Conservation (phyloP, 2,888 invertebrate species). For the Nomada hirtipes region DNA sequence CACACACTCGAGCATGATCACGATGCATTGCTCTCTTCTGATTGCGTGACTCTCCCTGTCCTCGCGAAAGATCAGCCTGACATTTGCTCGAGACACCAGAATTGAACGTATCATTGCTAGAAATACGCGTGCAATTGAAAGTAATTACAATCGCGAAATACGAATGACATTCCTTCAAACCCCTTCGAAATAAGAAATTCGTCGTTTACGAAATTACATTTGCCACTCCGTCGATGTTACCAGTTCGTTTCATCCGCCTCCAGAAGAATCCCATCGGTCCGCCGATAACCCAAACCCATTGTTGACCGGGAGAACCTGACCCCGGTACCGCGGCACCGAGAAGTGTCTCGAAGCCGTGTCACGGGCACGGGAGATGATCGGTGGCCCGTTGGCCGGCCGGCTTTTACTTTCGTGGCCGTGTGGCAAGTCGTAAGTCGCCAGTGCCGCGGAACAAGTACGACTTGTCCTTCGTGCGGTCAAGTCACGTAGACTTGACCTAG, state of each 20-base stretch:
- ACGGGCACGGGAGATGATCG: slow-evolving; percentile 48
- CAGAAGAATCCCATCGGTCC: too few relatives aligned
- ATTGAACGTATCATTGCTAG: slow-evolving; percentile 28
- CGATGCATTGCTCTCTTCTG: slow-evolving; percentile 6
- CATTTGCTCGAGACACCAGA: slow-evolving; percentile 34
- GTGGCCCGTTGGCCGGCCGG: slow-evolving; percentile 43
- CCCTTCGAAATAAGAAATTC: too few relatives aligned
- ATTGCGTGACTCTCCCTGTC: slow-evolving; percentile 28
- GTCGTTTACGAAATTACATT: too few relatives aligned
- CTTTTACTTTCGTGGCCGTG: slow-evolving; percentile 63
- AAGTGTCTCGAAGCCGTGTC: slow-evolving; percentile 10
- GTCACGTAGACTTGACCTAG: slow-evolving; percentile 74
- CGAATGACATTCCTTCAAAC: neutral
- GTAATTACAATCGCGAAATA: too few relatives aligned
- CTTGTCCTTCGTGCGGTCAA: slow-evolving; percentile 74
- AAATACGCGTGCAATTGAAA: slow-evolving; percentile 28
- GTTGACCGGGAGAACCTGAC: slow-evolving; percentile 14
- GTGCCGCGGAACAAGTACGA: slow-evolving; percentile 64
- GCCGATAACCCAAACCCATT: neutral
- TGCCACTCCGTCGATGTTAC: too few relatives aligned
- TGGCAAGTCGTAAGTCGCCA: slow-evolving; percentile 58
- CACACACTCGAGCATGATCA: slow-evolving; percentile 33
- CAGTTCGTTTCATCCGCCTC: too few relatives aligned
- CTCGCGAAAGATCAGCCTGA: slow-evolving; percentile 47
- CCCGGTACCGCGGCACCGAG: neutral